phyloP scores from a whole-genome alignment of 2,888 invertebrate species.

The Andrena chrysosceles region DNA sequence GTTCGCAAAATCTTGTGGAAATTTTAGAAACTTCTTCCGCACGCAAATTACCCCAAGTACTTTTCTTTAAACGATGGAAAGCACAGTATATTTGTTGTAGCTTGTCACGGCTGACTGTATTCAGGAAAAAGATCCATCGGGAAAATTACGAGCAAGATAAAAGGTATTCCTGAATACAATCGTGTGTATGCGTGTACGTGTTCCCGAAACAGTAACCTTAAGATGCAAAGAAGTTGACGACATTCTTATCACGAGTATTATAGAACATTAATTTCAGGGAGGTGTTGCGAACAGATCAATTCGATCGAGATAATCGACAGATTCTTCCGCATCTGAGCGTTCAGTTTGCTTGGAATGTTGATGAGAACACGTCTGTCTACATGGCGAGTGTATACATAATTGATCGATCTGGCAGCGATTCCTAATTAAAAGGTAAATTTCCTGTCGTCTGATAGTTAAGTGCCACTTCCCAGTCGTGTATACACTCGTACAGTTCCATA shows the following conservation, averaged over 20 bases:
- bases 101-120: conserved; percentile 14
- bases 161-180: conserved; percentile 28
- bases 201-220: conserved; percentile 6
- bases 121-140: conserved; percentile 15
- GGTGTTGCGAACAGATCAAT: conserved; percentile 13
- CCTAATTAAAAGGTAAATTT: conserved; percentile 56
- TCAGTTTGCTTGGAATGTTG: conserved; percentile 46
- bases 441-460: conserved; percentile 36
- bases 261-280: neutral
- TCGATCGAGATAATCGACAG: conserved; percentile 12
- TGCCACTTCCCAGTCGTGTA: conserved; percentile 35
- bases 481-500: conserved; percentile 39
- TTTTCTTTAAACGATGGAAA: conserved; percentile 34
- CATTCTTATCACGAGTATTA: neutral
- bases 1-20: neutral
- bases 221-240: conserved; percentile 19
- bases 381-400: conserved; percentile 62
- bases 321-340: conserved; percentile 37
- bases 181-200: conserved; percentile 1
- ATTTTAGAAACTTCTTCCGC: neutral
- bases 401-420: conserved; percentile 46
- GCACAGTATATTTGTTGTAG: conserved; percentile 32
- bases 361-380: conserved; percentile 51
- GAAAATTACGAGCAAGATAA: neutral
- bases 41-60: conserved; percentile 18